A percentile compares a stretch with the other conserved stretches of the same genome.
phyloP scores from a whole-genome alignment of 2,888 invertebrate species.

The Ectemnius lituratus region DNA sequence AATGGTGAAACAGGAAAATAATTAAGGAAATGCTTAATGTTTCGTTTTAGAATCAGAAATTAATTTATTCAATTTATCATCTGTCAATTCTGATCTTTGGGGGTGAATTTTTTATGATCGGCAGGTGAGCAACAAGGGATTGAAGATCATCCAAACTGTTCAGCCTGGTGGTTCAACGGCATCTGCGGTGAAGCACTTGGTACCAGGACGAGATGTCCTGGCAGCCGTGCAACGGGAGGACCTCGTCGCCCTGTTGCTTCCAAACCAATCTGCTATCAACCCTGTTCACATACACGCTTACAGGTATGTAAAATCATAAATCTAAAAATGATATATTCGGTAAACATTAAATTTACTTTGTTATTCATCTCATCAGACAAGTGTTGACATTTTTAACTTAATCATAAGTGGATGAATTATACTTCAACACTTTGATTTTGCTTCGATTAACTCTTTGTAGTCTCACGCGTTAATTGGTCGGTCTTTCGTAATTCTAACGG shows the following conservation, averaged over 20 bases:
- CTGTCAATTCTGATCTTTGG: not conserved
- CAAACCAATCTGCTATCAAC: constrained; percentile 95
- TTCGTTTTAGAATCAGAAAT: too few relatives aligned
- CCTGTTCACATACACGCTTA: constrained; percentile 97
- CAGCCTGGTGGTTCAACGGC: constrained; percentile 76
- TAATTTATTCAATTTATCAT: too few relatives aligned
- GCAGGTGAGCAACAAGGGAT: constrained; percentile 92
- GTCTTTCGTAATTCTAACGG: constrained; percentile 59
- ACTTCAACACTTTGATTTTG: constrained; percentile 42
- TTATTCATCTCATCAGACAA: too few relatives aligned
- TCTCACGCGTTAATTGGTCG: constrained; percentile 57
- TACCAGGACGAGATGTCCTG: constrained; percentile 95
- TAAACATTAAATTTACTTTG: too few relatives aligned
- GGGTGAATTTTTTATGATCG: constrained; percentile 23
- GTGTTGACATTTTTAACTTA: too few relatives aligned
- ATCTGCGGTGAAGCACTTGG: constrained; percentile 92
- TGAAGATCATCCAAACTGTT: constrained; percentile 94
- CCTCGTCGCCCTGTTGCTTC: constrained; percentile 93
- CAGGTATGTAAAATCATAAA: constrained; percentile 58
- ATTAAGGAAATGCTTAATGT: too few relatives aligned
- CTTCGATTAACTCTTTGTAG: not conserved
- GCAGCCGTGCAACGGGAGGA: constrained; percentile 94
- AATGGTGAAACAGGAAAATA: too few relatives aligned
- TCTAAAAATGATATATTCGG: too few relatives aligned
- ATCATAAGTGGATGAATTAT: not conserved